phyloP scores from a whole-genome alignment of 2,797 vertebrate genomes.

The Gymnocypris eckloni region DNA sequence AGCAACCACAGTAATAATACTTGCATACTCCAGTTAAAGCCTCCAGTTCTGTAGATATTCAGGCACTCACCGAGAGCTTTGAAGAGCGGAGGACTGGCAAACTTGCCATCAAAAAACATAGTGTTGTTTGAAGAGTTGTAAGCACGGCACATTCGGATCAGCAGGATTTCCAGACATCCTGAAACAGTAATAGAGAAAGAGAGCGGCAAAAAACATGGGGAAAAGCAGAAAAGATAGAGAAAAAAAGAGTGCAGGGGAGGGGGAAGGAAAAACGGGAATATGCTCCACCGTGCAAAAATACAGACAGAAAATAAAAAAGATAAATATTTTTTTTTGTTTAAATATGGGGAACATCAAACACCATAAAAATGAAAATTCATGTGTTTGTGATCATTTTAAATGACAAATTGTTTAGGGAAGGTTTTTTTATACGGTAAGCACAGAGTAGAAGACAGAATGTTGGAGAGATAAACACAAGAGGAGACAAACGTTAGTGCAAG shows the following conservation, averaged over 20 bases:
- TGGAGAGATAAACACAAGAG: constrained; percentile 70
- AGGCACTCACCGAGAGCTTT: constrained; percentile 87
- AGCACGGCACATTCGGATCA: constrained; percentile 89
- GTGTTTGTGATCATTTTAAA: constrained; percentile 14
- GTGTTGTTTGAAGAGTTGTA: constrained; percentile 89
- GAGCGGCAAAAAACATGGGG: constrained; percentile 2
- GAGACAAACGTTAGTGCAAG: constrained; percentile 54
- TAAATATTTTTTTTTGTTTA: constrained; percentile 43
- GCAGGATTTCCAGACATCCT: constrained; percentile 92
- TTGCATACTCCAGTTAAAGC: neutral
- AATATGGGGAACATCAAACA: constrained; percentile 60
- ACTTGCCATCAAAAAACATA: constrained; percentile 90
- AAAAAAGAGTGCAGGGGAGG: constrained; percentile 16
- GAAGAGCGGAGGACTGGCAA: constrained; percentile 86
- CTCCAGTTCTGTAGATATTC: neutral
- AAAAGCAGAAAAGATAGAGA: constrained; percentile 51
- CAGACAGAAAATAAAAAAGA: constrained; percentile 60
- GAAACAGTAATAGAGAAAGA: constrained; percentile 56
- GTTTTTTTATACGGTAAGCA: neutral
- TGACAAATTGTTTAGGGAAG: constrained; percentile 26
- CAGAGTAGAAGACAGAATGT: constrained; percentile 69
- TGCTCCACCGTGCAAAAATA: constrained; percentile 74
- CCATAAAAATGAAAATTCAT: constrained; percentile 40
- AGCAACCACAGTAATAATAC: neutral
- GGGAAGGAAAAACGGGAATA: constrained; percentile 58